Base-by-base conservation (phyloP, 2,888 invertebrate genomes). In the Mystacides longicornis region DNA sequence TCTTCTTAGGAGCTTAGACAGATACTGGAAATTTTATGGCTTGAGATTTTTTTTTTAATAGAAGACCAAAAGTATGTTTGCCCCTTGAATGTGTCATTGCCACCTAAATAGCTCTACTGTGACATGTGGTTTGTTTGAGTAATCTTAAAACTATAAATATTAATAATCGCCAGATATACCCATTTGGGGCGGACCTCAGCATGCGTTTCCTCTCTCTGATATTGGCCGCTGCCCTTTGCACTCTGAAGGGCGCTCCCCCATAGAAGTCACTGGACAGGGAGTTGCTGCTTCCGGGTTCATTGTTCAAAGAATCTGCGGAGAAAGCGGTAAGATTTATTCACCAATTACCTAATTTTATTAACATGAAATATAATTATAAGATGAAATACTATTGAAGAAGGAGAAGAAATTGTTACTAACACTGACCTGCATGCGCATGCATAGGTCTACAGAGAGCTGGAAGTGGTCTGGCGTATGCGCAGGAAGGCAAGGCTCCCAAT, bases 201-300 rank as follows among this genome's bases (percentile, higher is more conserved):
- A 98, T 97, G 70, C 97, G 86, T 80, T 95, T 92, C 71, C 97
- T 81, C 77, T 98, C 98, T 64, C 98, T 84, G 63, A 97, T 92
- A 75, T 96, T 97, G 57, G 97, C 93, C 2, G 96, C 92, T 64
- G 93, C 92, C 60, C 93, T 81, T 71, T 94, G 93, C 61, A 93
- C 88, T 66, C 92, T 82, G 73, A 93, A 93, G 3, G 88, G 89
- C 3, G 87, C 87, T 1, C 86, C 85, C 52, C 81, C 81, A 62
- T 83, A 84, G 60, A 83, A 82, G 66, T 83, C 85, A 43, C 73
- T 69, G 64, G 76, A 66, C 66, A 70, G 59, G 69, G 65, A 63
- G 65, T 68, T 78, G 64, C 50, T 45, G 67, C 69, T 58, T 67
- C 66, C 50, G 33, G 46, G 45, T 18, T 57, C 60, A 16, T 54